Percentiles rank a stretch among this genome's conserved stretches.
These are phyloP conservation scores for Tenthredo notha DNA, from an alignment of 2,888 invertebrate species.

Conservation along the genomic window DNA sequence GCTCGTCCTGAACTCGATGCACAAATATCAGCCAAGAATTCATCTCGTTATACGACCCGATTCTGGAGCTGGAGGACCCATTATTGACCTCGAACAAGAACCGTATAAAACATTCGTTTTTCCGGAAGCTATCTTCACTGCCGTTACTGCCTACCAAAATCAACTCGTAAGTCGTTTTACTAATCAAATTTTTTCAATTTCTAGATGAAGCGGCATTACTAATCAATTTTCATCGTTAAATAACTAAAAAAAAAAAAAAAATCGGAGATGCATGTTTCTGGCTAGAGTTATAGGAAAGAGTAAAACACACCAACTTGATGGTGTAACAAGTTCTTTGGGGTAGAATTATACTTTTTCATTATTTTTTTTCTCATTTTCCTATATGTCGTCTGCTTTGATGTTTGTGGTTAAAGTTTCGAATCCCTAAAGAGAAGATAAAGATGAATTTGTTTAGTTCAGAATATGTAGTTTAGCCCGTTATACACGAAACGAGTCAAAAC, in stretches of 20 bases:
- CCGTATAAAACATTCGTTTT: slow-evolving; percentile 89
- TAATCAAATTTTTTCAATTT: neutral
- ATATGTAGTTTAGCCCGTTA: neutral
- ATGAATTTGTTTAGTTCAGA: neutral
- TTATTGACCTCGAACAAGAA: slow-evolving; percentile 86
- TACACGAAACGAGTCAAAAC: slow-evolving; percentile 12
- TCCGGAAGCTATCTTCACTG: slow-evolving; percentile 91
- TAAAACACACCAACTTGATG: neutral
- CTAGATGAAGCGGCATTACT: neutral
- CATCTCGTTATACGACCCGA: slow-evolving; percentile 87
- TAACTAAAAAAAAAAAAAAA: too few relatives aligned
- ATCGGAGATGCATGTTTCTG: neutral
- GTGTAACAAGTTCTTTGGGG: neutral
- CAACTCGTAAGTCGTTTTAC: slow-evolving; percentile 85
- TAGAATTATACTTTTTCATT: neutral
- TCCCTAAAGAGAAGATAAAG: neutral
- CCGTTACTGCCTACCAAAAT: slow-evolving; percentile 93
- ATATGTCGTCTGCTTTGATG: neutral
- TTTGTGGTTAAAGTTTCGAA: neutral
- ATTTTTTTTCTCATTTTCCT: neutral
- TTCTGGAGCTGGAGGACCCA: slow-evolving; percentile 81
- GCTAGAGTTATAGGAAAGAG: neutral
- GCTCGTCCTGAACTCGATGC: slow-evolving; percentile 92
- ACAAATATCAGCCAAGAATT: slow-evolving; percentile 90
- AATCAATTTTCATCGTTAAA: too few relatives aligned